Evolutionary conservation across 2,797 vertebrate genomes (phyloP).

Genomic region (Pangasius larnaudii): DNA sequence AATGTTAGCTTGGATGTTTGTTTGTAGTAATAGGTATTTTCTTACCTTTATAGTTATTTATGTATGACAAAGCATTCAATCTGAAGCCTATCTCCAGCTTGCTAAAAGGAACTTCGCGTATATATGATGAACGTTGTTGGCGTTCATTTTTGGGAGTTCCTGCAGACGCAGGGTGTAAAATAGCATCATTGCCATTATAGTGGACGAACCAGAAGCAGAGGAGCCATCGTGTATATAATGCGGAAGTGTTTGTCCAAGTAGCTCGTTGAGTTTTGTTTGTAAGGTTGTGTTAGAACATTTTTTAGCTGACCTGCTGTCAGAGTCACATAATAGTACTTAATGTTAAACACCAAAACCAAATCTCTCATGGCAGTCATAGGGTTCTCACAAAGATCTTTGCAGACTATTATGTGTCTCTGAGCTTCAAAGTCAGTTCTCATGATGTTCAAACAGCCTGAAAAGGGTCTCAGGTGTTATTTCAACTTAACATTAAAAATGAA

Average conservation of each 20-base stretch:
- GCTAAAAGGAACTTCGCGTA: not conserved
- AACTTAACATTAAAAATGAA: not conserved
- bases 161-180: too few relatives aligned
- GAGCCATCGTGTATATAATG: not conserved
- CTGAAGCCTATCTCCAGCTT: not conserved
- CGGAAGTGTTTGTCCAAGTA: not conserved
- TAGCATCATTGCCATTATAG: too few relatives aligned
- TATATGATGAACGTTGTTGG: not conserved
- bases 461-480: not conserved
- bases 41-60: not conserved
- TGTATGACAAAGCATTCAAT: not conserved
- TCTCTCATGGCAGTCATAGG: not conserved
- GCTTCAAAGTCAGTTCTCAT: not conserved
- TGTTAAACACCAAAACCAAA: not conserved
- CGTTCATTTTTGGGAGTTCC: not conserved
- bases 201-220: not conserved
- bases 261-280: not conserved
- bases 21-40: not conserved
- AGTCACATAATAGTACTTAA: not conserved
- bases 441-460: not conserved
- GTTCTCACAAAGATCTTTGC: not conserved
- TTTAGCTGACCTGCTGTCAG: not conserved
- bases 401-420: not conserved
- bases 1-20: not conserved
- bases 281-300: not conserved